Conservation (phyloP, 1,140 invertebrate species). For the Rhyacophila brunnea region DNA sequence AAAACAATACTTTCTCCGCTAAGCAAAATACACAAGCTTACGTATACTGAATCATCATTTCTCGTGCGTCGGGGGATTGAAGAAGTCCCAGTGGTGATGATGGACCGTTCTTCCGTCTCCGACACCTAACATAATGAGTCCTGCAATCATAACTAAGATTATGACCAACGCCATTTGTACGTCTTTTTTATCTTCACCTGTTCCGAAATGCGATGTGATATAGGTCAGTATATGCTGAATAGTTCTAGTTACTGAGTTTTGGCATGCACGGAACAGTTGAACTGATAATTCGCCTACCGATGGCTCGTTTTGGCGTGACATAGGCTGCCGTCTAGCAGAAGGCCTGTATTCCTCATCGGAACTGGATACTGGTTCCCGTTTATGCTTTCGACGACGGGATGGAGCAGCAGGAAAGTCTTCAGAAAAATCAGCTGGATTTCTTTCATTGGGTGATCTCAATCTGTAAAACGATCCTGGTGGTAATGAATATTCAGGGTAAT, state of each 20-base stretch:
- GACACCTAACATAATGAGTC: constrained; percentile 68
- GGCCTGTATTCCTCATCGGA: constrained; percentile 52
- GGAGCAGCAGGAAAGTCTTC: constrained; percentile 43
- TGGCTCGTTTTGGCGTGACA: constrained; percentile 50
- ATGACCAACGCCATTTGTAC: constrained; percentile 71
- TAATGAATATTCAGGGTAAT: constrained; percentile 53
- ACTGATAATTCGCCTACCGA: constrained; percentile 62
- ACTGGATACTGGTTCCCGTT: constrained; percentile 49
- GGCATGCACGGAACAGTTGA: constrained; percentile 65
- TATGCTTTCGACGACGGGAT: constrained; percentile 44
- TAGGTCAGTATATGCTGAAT: constrained; percentile 65
- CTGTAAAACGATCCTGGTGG: constrained; percentile 47
- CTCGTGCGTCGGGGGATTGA: constrained; percentile 66
- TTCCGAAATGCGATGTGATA: constrained; percentile 57
- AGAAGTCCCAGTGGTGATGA: constrained; percentile 82
- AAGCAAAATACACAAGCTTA: not conserved
- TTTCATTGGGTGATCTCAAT: constrained; percentile 45
- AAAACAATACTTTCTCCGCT: not conserved
- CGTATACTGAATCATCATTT: constrained; percentile 2
- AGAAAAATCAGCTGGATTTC: constrained; percentile 42
- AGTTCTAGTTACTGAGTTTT: constrained; percentile 60
- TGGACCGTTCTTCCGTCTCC: constrained; percentile 68
- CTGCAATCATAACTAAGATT: constrained; percentile 71
- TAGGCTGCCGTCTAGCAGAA: constrained; percentile 43
- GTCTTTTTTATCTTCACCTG: constrained; percentile 64